Percentiles rank a stretch among this genome's conserved stretches.
Conservation (phyloP, 2,888 invertebrate species). For the Chydorus sphaericus region DNA sequence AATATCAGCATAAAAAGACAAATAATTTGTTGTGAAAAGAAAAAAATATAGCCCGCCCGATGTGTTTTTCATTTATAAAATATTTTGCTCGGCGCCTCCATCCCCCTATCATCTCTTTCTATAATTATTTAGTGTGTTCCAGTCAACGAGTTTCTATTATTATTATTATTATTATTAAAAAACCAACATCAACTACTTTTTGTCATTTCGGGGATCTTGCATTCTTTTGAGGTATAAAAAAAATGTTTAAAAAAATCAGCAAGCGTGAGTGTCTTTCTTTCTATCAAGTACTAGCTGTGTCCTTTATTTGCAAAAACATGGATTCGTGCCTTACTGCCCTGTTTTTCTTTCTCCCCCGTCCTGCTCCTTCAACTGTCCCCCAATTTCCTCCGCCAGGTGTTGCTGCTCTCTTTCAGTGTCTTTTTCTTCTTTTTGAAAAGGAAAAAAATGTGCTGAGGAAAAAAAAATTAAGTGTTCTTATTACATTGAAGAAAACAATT, state of each 20-base stretch:
- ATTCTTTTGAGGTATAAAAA: too few relatives aligned
- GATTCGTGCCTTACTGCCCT: slow-evolving; percentile 7
- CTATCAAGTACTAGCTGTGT: background rate
- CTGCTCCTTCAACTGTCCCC: background rate
- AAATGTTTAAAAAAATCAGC: too few relatives aligned
- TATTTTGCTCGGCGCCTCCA: background rate
- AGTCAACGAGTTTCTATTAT: slow-evolving; percentile 2
- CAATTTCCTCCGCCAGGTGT: background rate
- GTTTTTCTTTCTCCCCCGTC: background rate
- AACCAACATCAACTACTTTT: too few relatives aligned
- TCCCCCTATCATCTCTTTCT: background rate
- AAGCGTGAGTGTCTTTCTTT: too few relatives aligned
- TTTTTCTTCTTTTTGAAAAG: background rate
- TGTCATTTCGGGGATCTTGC: too few relatives aligned
- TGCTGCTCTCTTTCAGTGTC: background rate
- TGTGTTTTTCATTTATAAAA: too few relatives aligned
- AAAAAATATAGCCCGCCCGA: too few relatives aligned
- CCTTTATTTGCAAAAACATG: background rate
- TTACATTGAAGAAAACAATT: too few relatives aligned
- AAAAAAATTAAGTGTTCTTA: background rate
- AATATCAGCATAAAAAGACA: too few relatives aligned
- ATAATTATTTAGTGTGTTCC: slow-evolving; percentile 1
- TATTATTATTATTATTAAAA: background rate
- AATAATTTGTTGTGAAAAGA: too few relatives aligned
- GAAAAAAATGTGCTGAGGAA: background rate